Base-by-base conservation (phyloP, 92 coral and sea anemone genomes). In the Parazoanthus darwini region DNA sequence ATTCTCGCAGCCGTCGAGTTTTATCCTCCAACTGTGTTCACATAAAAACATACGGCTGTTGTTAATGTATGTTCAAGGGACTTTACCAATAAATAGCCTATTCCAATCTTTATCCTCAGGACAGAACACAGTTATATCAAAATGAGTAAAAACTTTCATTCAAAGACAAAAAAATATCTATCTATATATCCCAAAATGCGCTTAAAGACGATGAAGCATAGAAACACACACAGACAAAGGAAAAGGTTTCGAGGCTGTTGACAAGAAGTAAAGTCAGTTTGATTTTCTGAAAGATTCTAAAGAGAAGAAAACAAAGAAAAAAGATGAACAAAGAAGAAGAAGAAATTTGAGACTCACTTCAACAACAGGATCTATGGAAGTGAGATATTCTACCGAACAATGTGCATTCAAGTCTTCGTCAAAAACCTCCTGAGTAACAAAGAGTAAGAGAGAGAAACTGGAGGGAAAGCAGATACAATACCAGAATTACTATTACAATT, bases 1-100 rank as follows among this genome's bases (percentile, higher is more conserved):
- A 90, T 26, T 95, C 98, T 10, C 98, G 94, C 44, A 93, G 91
- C 23, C 96, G 91, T 11, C 95, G 92, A 33, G 98, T 94, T 80
- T 97, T 97, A 84, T 97, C 99, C 78, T 97, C 99, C 38, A 97
- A 91, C 99, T 97, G 74, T 81, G 25, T 14, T 46, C 18, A 46
- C 11, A 63, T 75, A 16, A 14, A 39, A 15, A 11, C 20, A 75
- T 38, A 75, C 0, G 5, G 25, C 39, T 3, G 9, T 38, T 75
- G 15, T 18, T 39, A 13, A 1, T 13, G 33, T 75, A 35, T 37
- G 8, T 8, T 75, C 16, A 10, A 36, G 74, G 14, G 3, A 6
- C 10, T 23, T 48, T 29, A 68, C 77, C 6, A 72, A 16, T 1
- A 3, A 36, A 1, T 11, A 36, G 29, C 3, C 8, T 2, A 72